Conservation (phyloP, 2,888 invertebrate species). For the Ariolimax columbianus region DNA sequence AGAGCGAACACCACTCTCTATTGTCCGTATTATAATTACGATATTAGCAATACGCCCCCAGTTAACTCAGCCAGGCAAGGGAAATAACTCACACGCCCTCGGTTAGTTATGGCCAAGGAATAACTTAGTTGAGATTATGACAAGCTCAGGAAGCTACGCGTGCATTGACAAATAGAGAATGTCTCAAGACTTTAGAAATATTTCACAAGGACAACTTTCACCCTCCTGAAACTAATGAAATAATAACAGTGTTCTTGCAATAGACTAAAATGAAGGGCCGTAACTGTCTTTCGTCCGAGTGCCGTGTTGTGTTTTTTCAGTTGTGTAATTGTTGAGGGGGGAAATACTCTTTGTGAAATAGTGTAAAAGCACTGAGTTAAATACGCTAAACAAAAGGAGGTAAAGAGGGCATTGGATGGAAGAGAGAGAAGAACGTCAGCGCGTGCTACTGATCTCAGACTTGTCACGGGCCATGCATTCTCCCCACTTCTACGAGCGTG, state of each 20-base stretch:
- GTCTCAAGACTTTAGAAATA: neutral
- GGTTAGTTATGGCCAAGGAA: no score
- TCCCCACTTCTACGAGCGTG: slow-evolving; percentile 13
- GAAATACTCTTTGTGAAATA: neutral
- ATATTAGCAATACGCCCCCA: no score
- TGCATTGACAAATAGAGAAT: neutral
- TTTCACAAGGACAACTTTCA: neutral
- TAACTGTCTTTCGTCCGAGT: neutral
- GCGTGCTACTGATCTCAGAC: slow-evolving; percentile 15
- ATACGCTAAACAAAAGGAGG: neutral
- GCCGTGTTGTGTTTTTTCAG: neutral
- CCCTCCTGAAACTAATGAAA: neutral
- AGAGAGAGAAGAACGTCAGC: neutral
- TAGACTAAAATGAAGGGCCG: neutral
- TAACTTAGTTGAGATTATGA: no score
- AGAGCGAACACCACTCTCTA: no score
- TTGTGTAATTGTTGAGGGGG: neutral
- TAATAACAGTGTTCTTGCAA: neutral
- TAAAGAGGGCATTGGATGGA: neutral
- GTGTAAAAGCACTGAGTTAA: neutral
- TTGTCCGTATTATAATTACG: no score
- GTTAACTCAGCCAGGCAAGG: no score
- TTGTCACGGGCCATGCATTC: slow-evolving; percentile 11
- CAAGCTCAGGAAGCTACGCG: neutral
- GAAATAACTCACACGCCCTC: no score